A percentile compares a stretch with the other conserved stretches of the same genome.
Conservation (phyloP, 2,797 vertebrate genomes). For the Periophthalmus magnuspinnatus region DNA sequence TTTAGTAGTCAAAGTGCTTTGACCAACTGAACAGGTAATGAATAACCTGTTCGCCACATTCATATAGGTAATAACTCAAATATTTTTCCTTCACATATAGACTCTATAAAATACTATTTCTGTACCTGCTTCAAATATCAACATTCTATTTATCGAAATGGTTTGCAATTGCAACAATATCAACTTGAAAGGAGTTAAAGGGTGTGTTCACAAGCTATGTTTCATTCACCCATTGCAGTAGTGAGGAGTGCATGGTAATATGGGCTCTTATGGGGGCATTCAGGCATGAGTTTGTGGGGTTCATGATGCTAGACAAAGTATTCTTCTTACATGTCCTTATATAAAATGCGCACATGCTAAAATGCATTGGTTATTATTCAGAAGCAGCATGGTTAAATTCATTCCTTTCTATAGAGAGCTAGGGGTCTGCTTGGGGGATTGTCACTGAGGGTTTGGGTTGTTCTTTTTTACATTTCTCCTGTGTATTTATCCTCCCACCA, state of each 20-base stretch:
- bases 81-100: slow-evolving; percentile 11
- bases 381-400: slow-evolving; percentile 77
- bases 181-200: slow-evolving; percentile 24
- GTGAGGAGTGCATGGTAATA: slow-evolving; percentile 26
- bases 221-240: slow-evolving; percentile 22
- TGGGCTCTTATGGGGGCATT: slow-evolving; percentile 31
- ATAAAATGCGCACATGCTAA: slow-evolving; percentile 75
- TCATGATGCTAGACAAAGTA: slow-evolving; percentile 42
- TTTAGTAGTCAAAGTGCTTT: slow-evolving; percentile 10
- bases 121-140: slow-evolving; percentile 35
- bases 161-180: slow-evolving; percentile 15
- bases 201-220: slow-evolving; percentile 16
- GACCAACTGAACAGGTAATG: not conserved
- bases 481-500: slow-evolving; percentile 68
- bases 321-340: slow-evolving; percentile 56
- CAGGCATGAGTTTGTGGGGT: slow-evolving; percentile 42
- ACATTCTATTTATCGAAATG: slow-evolving; percentile 41
- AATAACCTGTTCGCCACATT: slow-evolving; percentile 29
- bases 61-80: slow-evolving; percentile 11
- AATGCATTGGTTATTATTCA: slow-evolving; percentile 76
- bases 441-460: slow-evolving; percentile 60
- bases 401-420: slow-evolving; percentile 70
- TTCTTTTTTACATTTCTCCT: slow-evolving; percentile 32
- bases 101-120: slow-evolving; percentile 26
- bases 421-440: slow-evolving; percentile 63